Evolutionary conservation across 2,113 vertebrate species (phyloP).

Genomic region (Alligator mississippiensis): DNA sequence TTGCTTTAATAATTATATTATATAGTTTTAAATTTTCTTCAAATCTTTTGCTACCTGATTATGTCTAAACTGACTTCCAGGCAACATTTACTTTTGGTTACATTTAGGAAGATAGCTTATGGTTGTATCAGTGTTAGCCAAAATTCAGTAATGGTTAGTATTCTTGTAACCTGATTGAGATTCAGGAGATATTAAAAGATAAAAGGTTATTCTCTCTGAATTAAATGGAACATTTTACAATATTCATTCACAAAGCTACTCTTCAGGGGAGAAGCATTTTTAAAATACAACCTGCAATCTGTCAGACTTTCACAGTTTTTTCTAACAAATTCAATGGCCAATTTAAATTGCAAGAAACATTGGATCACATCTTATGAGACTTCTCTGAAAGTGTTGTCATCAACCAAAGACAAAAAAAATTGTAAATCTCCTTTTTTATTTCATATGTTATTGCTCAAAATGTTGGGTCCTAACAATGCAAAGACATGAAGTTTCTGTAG

Average conservation of each 20-base stretch:
- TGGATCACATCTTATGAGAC: not conserved
- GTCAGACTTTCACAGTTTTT: not conserved
- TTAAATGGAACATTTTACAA: not conserved
- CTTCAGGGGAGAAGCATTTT: not conserved
- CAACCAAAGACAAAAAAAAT: not conserved
- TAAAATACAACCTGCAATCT: not conserved
- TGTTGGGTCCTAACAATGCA: not conserved
- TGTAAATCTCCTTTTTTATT: not conserved
- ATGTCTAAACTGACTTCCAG: not conserved
- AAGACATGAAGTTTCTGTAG: not conserved
- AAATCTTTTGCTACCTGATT: not conserved
- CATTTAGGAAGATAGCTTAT: conserved; percentile 2
- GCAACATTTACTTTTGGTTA: conserved; percentile 38
- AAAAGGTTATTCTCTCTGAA: conserved; percentile 44
- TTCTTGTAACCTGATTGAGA: not conserved
- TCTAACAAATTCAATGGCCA: not conserved
- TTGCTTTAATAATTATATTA: not conserved
- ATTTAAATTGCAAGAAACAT: not conserved
- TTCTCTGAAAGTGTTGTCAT: not conserved
- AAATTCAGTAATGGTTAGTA: conserved; percentile 37
- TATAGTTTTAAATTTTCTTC: not conserved
- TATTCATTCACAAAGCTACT: not conserved
- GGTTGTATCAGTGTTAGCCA: conserved; percentile 27
- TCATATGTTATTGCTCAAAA: not conserved
- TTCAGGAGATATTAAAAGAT: not conserved